Evolutionary conservation across 2,888 invertebrate species (phyloP), one percentile per base, ranked within the genome.

Genomic region (Stenoptilia bipunctidactyla): DNA sequence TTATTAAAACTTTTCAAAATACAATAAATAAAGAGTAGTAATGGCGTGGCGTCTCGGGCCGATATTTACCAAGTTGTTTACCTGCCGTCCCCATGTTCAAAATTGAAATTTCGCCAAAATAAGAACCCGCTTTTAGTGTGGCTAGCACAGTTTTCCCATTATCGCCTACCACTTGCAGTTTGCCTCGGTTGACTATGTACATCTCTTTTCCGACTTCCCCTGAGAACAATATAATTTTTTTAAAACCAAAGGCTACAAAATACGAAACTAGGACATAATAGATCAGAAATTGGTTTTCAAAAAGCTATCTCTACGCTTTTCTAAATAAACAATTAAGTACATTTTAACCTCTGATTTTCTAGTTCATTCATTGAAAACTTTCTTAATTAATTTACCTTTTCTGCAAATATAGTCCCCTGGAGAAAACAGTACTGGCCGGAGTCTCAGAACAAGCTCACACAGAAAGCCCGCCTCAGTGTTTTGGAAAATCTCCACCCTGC

Each of bases 61-160:
- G 92, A 93, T 93, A 93, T 92, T 93, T 93, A 93, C 93, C 93
- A 91, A 93, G 92, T 88, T 92, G 92, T 92, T 93, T 93, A 95
- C 96, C 96, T 91, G 97, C 97, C 79, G 97, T 97, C 87, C 98
- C 98, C 96, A 97, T 96, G 89, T 97, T 97, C 85, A 98, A 91
- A 86, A 98, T 97, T 87, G 96, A 96, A 87, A 98, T 98, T 89
- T 98, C 98, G 68, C 98, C 98, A 87, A 98, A 98, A 90, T 98
- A 98, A 82, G 97, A 97, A 80, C 98, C 98, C 61, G 98, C 97
- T 85, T 96, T 96, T 67, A 98, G 89, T 52, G 97, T 97, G 63
- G 98, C 98, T 79, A 98, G 88, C 53, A 98, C 97, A 40, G 96
- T 96, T 83, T 95, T 92, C 54, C 96, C 96, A 82, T 96, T 95